Percentiles rank a stretch among this genome's conserved stretches.
Evolutionary conservation across 2,888 invertebrate genomes (phyloP).

Genomic region (Hypsopygia costalis): DNA sequence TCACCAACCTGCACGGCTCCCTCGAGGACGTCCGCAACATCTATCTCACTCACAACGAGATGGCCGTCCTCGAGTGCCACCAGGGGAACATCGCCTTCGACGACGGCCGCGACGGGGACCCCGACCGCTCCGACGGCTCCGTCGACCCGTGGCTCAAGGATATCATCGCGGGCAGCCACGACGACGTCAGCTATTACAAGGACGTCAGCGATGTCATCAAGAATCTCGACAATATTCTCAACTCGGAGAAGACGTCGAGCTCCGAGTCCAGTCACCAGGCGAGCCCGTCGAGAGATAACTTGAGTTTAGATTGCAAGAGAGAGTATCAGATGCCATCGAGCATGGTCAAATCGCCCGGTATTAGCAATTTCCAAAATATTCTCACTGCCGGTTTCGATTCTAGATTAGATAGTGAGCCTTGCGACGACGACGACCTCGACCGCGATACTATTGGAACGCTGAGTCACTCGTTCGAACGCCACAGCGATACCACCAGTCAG

Average conservation of each 20-base stretch:
- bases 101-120: constrained; percentile 46
- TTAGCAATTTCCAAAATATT: constrained; percentile 67
- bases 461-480: constrained; percentile 70
- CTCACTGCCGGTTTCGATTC: constrained; percentile 50
- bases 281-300: constrained; percentile 73
- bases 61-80: constrained; percentile 58
- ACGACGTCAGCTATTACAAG: constrained; percentile 80
- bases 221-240: constrained; percentile 82
- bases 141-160: constrained; percentile 83
- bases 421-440: constrained; percentile 58
- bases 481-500: constrained; percentile 64
- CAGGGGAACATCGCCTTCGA: constrained; percentile 60
- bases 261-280: constrained; percentile 80
- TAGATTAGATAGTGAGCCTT: constrained; percentile 32
- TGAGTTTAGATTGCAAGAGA: constrained; percentile 70
- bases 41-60: constrained; percentile 69
- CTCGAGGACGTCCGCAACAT: constrained; percentile 80
- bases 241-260: constrained; percentile 81
- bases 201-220: constrained; percentile 83
- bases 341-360: constrained; percentile 72
- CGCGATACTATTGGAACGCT: constrained; percentile 65
- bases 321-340: constrained; percentile 63
- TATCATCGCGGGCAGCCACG: constrained; percentile 78
- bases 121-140: constrained; percentile 61
- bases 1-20: constrained; percentile 86